These are phyloP conservation scores for Plusia festucae DNA, from an alignment of 2,888 invertebrate genomes.

Conservation along the genomic window DNA sequence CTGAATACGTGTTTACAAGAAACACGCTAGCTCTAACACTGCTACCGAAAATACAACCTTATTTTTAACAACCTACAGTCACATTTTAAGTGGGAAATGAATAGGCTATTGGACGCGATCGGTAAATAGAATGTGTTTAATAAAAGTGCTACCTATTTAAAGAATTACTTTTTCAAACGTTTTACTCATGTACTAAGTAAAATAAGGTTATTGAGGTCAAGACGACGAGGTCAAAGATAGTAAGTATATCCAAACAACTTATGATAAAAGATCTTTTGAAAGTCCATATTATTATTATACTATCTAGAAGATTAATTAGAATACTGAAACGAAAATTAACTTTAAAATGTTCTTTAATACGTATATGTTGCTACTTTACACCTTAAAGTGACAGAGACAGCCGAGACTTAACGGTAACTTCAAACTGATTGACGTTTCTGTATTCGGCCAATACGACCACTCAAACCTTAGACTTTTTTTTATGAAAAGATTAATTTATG, in stretches of 20 bases:
- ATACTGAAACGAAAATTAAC: too few species aligned
- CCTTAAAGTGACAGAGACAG: too few species aligned
- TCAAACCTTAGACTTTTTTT: too few species aligned
- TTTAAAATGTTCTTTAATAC: too few species aligned
- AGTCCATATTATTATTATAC: too few species aligned
- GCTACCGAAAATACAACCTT: conserved; percentile 30
- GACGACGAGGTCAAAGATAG: background rate
- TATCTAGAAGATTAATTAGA: too few species aligned
- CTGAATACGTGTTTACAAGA: conserved; percentile 60
- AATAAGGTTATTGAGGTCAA: background rate
- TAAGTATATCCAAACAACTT: background rate
- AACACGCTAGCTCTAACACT: conserved; percentile 55
- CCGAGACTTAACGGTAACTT: too few species aligned
- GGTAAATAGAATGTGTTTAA: conserved; percentile 39
- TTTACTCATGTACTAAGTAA: background rate
- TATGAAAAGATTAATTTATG: too few species aligned
- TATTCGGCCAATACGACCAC: too few species aligned
- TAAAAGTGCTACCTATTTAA: conserved; percentile 22
- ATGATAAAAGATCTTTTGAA: too few species aligned
- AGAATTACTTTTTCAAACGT: conserved; percentile 11
- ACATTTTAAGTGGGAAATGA: conserved; percentile 2
- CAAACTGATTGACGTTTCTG: too few species aligned
- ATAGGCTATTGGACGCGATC: conserved; percentile 29
- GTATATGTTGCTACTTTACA: too few species aligned
- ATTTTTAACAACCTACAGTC: background rate